A percentile compares a stretch with the other conserved stretches of the same genome.
These are phyloP conservation scores for Leptura quadrifasciata DNA, from an alignment of 2,888 invertebrate genomes.

Conservation along the genomic window DNA sequence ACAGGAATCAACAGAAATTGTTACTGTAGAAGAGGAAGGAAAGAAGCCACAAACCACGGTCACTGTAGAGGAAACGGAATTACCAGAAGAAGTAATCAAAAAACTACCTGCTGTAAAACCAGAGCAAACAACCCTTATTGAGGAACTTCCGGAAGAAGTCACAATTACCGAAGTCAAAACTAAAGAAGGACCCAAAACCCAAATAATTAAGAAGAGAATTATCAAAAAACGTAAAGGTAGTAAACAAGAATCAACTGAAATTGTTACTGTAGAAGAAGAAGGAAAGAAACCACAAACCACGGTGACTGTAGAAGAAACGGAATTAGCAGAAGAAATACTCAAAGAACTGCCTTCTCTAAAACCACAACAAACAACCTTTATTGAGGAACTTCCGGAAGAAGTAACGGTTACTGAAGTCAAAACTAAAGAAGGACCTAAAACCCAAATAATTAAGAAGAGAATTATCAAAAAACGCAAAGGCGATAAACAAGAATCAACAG, in stretches of 20 bases:
- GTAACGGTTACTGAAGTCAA: slow-evolving; percentile 69
- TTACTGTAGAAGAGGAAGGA: slow-evolving; percentile 1
- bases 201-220: neutral
- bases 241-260: slow-evolving; percentile 69
- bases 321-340: slow-evolving; percentile 57
- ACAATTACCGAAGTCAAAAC: slow-evolving; percentile 61
- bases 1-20: neutral
- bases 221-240: slow-evolving; percentile 63
- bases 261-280: slow-evolving; percentile 61
- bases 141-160: slow-evolving; percentile 72
- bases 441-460: slow-evolving; percentile 69
- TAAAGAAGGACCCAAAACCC: neutral
- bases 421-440: slow-evolving; percentile 61
- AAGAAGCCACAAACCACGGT: neutral
- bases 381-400: slow-evolving; percentile 71
- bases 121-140: slow-evolving; percentile 56
- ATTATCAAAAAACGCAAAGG: slow-evolving; percentile 72
- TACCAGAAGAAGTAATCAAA: neutral
- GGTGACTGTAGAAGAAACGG: slow-evolving; percentile 56
- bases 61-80: neutral
- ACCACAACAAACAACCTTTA: slow-evolving; percentile 56
- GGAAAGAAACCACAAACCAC: slow-evolving; percentile 57
- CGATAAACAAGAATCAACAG: slow-evolving; percentile 70
- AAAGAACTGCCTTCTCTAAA: slow-evolving; percentile 55
- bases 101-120: slow-evolving; percentile 57